Conservation (phyloP, 2,113 vertebrate genomes). For the Varanus komodoensis region DNA sequence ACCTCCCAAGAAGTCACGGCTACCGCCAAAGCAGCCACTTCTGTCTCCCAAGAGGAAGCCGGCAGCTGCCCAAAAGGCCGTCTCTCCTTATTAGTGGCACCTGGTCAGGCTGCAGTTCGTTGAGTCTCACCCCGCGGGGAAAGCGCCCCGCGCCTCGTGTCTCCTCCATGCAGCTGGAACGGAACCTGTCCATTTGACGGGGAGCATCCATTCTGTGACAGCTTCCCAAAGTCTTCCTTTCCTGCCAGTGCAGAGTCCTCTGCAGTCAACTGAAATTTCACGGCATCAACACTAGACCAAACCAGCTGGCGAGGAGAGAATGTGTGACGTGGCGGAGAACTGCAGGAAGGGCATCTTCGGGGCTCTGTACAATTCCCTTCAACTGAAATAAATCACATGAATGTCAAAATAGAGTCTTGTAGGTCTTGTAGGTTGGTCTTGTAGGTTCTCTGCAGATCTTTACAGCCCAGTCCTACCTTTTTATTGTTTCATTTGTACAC, state of each 20-base stretch:
- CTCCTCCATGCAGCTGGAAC: not conserved
- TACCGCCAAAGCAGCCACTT: not conserved
- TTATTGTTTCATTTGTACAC: not conserved
- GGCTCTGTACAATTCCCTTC: accelerated
- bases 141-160: too few species aligned
- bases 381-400: not conserved
- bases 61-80: too few species aligned
- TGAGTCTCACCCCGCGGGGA: not conserved
- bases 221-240: not conserved
- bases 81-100: too few species aligned
- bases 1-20: not conserved
- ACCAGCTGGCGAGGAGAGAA: too few species aligned
- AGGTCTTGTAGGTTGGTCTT: not conserved
- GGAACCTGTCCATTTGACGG: not conserved
- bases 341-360: not conserved
- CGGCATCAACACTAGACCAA: not conserved
- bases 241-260: not conserved
- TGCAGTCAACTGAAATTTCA: not conserved
- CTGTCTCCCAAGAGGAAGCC: not conserved
- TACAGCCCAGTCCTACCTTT: not conserved
- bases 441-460: not conserved
- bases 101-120: not conserved
- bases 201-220: too few species aligned
- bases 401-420: not conserved
- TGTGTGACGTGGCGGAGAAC: not conserved